These are phyloP conservation scores for Fulmarus glacialis DNA, from an alignment of 2,113 vertebrate genomes.

Conservation along the genomic window DNA sequence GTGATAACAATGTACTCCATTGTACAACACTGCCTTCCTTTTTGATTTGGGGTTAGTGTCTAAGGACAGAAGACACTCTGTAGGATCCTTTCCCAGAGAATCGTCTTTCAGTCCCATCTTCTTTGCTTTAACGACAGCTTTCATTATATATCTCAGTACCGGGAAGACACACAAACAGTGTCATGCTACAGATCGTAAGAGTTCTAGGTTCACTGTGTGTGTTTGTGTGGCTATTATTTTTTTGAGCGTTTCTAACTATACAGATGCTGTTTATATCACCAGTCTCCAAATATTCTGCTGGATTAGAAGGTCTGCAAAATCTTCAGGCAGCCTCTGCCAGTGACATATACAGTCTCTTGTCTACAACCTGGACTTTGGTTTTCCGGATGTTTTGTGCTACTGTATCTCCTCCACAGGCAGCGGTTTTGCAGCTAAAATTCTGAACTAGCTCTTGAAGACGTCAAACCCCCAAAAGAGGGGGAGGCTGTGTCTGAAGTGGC, in stretches of 20 bases:
- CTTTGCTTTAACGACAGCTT: not conserved
- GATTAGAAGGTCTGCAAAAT: not conserved
- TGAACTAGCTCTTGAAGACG: not conserved
- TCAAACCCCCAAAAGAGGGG: not conserved
- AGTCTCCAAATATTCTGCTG: not conserved
- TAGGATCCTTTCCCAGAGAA: not conserved
- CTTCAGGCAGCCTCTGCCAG: not conserved
- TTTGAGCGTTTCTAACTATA: not conserved
- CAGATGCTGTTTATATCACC: not conserved
- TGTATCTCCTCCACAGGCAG: not conserved
- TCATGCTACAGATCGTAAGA: accelerated
- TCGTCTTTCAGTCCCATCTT: not conserved
- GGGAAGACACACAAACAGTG: not conserved
- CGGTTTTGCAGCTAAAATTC: not conserved
- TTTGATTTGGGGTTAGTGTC: not conserved
- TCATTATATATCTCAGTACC: not conserved
- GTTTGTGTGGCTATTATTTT: not conserved
- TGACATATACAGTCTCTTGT: not conserved
- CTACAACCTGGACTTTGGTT: not conserved
- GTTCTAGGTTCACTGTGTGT: not conserved
- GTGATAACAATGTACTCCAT: not conserved
- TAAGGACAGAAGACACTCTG: not conserved
- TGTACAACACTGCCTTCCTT: not conserved
- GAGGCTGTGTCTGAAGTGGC: not conserved
- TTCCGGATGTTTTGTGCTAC: not conserved